These are phyloP conservation scores for Tachyglossus aculeatus DNA, from an alignment of 2,797 vertebrate species.

Conservation along the genomic window DNA sequence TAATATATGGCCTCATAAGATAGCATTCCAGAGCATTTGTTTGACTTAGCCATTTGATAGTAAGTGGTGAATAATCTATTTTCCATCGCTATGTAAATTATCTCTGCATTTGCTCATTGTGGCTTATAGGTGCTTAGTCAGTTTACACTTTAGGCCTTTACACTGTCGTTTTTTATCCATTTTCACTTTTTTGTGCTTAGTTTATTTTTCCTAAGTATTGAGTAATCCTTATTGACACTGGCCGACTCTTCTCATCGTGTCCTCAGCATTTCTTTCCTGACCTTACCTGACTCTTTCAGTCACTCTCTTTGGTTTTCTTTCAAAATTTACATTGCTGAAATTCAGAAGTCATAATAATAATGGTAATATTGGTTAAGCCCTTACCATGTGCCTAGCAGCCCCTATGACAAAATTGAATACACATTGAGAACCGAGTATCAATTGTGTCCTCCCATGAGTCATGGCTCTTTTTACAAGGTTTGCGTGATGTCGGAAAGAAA, in stretches of 20 bases:
- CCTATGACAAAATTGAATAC: conserved; percentile 19
- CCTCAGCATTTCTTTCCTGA: conserved; percentile 25
- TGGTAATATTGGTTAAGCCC: too few relatives aligned
- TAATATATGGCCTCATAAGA: not conserved
- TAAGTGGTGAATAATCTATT: not conserved
- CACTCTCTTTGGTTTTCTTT: not conserved
- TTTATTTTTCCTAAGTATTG: conserved; percentile 45
- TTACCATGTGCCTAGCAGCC: too few relatives aligned
- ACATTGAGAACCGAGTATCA: conserved; percentile 40
- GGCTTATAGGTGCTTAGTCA: not conserved
- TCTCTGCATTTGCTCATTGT: not conserved
- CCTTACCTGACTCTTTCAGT: conserved; percentile 10
- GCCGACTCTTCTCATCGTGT: not conserved
- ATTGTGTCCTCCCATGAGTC: conserved; percentile 52
- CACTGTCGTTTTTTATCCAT: conserved; percentile 25
- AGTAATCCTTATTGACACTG: conserved; percentile 45
- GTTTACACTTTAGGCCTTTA: not conserved
- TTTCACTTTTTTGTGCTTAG: conserved; percentile 23
- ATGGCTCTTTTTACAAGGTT: conserved; percentile 54
- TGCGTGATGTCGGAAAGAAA: conserved; percentile 54
- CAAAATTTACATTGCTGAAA: not conserved
- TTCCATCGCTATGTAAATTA: not conserved
- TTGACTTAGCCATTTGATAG: not conserved
- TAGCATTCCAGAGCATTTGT: not conserved
- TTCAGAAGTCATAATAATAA: not conserved